Evolutionary conservation across 2,888 invertebrate species (phyloP).

Genomic region (Eustalomyia histrio): DNA sequence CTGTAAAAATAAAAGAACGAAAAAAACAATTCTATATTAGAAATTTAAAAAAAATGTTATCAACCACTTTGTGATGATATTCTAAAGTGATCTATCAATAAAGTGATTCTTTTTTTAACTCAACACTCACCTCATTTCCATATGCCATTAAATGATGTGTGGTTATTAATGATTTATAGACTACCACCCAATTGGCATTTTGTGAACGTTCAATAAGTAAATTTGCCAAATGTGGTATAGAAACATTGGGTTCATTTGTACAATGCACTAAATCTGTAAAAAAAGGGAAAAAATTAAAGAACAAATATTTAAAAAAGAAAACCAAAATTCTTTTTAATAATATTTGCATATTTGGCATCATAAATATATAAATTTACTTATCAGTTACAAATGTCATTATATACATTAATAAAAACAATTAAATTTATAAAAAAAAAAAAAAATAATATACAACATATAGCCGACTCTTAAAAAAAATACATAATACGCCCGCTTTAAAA

Average conservation of each 20-base stretch:
- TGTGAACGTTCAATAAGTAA: slow-evolving; percentile 98
- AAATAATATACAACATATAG: no score
- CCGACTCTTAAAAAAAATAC: background rate
- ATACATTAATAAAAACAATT: background rate
- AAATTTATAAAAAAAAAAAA: background rate
- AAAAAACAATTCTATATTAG: background rate
- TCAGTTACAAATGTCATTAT: background rate
- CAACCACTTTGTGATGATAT: background rate
- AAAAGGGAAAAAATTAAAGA: slow-evolving; percentile 69
- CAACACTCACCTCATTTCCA: slow-evolving; percentile 95
- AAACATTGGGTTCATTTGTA: slow-evolving; percentile 99
- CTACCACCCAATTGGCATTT: slow-evolving; percentile 99
- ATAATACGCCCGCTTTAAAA: background rate
- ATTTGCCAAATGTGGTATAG: slow-evolving; percentile 99
- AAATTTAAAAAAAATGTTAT: background rate
- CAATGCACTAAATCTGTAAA: slow-evolving; percentile 98
- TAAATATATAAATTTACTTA: background rate
- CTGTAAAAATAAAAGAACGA: slow-evolving; percentile 81
- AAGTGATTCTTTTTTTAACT: background rate
- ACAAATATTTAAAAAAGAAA: background rate
- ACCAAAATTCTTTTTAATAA: background rate
- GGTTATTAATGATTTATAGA: slow-evolving; percentile 98
- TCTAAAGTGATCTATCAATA: background rate
- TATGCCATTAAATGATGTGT: slow-evolving; percentile 99
- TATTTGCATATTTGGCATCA: background rate